These are phyloP conservation scores for Nipponia nippon DNA, from an alignment of 2,113 vertebrate species.

Conservation along the genomic window DNA sequence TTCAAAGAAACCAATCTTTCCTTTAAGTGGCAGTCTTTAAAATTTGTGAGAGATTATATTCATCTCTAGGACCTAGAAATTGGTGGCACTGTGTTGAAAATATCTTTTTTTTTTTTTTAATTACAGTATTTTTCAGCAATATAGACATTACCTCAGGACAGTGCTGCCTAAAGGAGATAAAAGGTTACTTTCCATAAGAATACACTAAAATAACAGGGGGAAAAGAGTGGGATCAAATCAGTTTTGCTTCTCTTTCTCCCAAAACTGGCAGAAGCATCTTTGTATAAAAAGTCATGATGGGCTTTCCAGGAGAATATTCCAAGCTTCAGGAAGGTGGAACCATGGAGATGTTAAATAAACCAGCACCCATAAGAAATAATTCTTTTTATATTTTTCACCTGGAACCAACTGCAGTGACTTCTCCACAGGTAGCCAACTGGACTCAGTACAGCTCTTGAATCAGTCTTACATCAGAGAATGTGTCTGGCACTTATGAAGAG, in stretches of 20 bases:
- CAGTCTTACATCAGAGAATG: neutral
- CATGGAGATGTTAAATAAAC: neutral
- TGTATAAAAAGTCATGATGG: neutral
- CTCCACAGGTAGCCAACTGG: neutral
- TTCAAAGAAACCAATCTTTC: neutral
- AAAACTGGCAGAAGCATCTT: neutral
- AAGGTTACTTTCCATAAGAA: neutral
- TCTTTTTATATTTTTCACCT: neutral
- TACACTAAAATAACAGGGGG: neutral
- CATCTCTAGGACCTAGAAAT: neutral
- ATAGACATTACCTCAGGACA: neutral
- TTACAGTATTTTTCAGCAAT: neutral
- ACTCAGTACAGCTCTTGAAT: neutral
- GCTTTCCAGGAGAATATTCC: neutral
- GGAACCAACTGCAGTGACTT: neutral
- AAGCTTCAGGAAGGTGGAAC: neutral
- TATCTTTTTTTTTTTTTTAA: neutral
- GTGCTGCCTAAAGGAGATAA: neutral
- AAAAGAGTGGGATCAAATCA: neutral
- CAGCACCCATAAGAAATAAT: neutral
- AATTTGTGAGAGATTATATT: neutral
- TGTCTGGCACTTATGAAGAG: neutral
- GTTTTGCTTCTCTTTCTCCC: neutral
- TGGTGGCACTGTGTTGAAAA: neutral
- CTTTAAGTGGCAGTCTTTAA: neutral